These are phyloP conservation scores for Calyptomena viridis DNA, from an alignment of 2,113 vertebrate genomes.

Conservation along the genomic window DNA sequence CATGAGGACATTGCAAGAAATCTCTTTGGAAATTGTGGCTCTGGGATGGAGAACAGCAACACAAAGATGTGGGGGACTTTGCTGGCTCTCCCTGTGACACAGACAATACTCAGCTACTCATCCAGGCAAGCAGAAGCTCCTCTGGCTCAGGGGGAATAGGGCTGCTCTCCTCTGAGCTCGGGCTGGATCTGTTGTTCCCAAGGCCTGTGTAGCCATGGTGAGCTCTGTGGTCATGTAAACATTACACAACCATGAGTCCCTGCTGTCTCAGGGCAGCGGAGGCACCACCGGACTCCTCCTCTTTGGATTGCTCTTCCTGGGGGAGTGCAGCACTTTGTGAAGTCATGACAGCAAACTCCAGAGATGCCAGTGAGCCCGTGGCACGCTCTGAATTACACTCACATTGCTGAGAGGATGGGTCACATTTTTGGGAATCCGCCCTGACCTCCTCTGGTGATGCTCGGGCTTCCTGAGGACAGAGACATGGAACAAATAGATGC, in stretches of 20 bases:
- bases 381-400: neutral
- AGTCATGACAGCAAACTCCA: constrained; percentile 1
- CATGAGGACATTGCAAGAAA: accelerated
- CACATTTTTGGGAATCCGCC: constrained; percentile 37
- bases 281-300: constrained; percentile 26
- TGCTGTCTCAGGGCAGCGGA: constrained; percentile 6
- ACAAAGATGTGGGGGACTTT: neutral
- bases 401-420: constrained; percentile 48
- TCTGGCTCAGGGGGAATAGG: neutral
- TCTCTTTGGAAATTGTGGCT: neutral
- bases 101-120: neutral
- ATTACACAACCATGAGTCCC: constrained; percentile 45
- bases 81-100: neutral
- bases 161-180: neutral
- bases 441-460: constrained; percentile 31
- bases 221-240: constrained; percentile 62
- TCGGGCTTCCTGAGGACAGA: constrained; percentile 16
- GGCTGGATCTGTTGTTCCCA: neutral
- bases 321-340: neutral
- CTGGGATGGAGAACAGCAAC: neutral
- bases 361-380: neutral
- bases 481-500: constrained; percentile 15
- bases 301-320: constrained; percentile 19
- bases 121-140: neutral
- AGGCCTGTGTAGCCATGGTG: constrained; percentile 54